Percentiles rank a stretch among this genome's conserved stretches.
These are phyloP conservation scores for Dasypus novemcinctus DNA, from an alignment of 2,113 vertebrate species.

Conservation along the genomic window DNA sequence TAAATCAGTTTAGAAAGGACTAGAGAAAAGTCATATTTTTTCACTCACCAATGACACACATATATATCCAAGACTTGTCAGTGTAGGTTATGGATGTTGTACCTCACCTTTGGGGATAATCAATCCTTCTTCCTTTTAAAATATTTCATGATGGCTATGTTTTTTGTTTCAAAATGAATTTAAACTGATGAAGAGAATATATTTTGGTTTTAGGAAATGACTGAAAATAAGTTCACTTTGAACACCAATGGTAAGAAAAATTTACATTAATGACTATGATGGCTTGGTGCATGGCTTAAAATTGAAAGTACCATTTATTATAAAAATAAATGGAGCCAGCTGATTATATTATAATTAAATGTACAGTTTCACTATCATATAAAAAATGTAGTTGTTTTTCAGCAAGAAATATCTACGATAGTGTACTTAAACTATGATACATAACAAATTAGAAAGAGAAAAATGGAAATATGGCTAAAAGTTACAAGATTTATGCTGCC, in stretches of 20 bases:
- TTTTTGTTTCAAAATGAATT: slow-evolving; percentile 58
- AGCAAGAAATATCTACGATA: background rate
- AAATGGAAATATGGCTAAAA: background rate
- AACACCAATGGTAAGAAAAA: background rate
- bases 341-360: slow-evolving; percentile 36
- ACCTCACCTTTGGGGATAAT: slow-evolving; percentile 60
- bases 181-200: slow-evolving; percentile 14
- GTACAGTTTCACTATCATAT: background rate
- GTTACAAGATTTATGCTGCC: background rate
- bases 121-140: slow-evolving; percentile 59
- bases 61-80: slow-evolving; percentile 56
- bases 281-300: background rate
- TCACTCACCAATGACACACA: slow-evolving; percentile 36
- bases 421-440: slow-evolving; percentile 6
- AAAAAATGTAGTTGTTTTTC: background rate
- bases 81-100: slow-evolving; percentile 52
- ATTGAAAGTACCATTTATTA: slow-evolving; percentile 3
- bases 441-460: background rate
- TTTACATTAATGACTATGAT: background rate
- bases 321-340: background rate
- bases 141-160: slow-evolving; percentile 59
- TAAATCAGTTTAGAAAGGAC: slow-evolving; percentile 67
- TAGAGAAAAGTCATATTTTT: slow-evolving; percentile 62
- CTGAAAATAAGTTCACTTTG: background rate
- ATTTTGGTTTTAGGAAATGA: slow-evolving; percentile 36